Evolutionary conservation across 2,888 invertebrate species (phyloP).

Genomic region (Seladonia tumulorum): DNA sequence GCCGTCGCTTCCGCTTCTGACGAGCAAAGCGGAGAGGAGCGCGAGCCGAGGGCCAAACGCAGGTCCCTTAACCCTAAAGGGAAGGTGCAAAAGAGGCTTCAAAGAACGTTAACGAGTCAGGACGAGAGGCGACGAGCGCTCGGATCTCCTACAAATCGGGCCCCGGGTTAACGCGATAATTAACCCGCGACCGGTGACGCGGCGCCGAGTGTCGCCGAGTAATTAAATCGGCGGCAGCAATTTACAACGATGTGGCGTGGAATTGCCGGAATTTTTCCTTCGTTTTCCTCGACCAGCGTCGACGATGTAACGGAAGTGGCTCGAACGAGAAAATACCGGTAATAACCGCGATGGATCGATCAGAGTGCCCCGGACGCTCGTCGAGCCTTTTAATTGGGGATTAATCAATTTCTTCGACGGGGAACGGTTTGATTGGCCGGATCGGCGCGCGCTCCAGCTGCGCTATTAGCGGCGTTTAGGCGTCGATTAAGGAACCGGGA

Average conservation of each 20-base stretch:
- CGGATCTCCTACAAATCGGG: constrained; percentile 26
- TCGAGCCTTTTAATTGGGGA: constrained; percentile 21
- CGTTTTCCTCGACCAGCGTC: not conserved
- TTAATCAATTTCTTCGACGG: constrained; percentile 24
- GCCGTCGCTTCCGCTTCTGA: not conserved
- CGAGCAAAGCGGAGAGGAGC: not conserved
- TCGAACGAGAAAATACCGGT: constrained; percentile 28
- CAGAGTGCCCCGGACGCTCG: constrained; percentile 16
- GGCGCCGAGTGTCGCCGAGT: constrained; percentile 55
- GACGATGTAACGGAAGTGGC: constrained; percentile 42
- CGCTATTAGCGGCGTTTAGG: constrained; percentile 33
- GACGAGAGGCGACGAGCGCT: not conserved
- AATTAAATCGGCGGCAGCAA: constrained; percentile 54
- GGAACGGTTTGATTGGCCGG: not conserved
- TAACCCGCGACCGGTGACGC: constrained; percentile 60
- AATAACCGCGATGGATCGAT: constrained; percentile 45
- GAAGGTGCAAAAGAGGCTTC: constrained; percentile 15
- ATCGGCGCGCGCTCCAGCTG: constrained; percentile 13
- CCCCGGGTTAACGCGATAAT: constrained; percentile 56
- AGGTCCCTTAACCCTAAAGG: constrained; percentile 20
- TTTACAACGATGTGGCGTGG: constrained; percentile 52
- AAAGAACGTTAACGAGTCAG: constrained; percentile 53
- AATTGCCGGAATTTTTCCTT: constrained; percentile 32
- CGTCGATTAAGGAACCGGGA: constrained; percentile 11
- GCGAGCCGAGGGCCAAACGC: not conserved